phyloP scores from a whole-genome alignment of 2,113 vertebrate genomes.

The Pseudopipra pipra region DNA sequence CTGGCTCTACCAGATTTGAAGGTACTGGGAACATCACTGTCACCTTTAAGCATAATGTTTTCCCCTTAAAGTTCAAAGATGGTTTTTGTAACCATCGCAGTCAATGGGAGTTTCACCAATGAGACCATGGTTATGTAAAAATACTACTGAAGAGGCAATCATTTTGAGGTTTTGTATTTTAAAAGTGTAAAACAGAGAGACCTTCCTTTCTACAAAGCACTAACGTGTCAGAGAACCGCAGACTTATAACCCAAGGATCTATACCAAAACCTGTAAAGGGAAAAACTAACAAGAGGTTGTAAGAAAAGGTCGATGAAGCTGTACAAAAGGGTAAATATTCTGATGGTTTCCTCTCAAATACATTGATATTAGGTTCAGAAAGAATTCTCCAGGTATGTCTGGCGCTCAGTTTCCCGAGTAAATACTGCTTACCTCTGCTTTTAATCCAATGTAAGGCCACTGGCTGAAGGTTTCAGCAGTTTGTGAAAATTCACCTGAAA shows the following conservation, averaged over 20 bases:
- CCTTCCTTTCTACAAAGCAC: not conserved
- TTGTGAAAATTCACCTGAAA: constrained; percentile 33
- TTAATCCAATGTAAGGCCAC: not conserved
- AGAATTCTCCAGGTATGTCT: constrained; percentile 28
- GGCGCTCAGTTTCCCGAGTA: constrained; percentile 14
- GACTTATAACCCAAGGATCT: constrained; percentile 35
- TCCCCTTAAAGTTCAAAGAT: not conserved
- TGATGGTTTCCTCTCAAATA: constrained; percentile 36
- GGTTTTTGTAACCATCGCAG: not conserved
- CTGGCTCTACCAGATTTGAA: not conserved
- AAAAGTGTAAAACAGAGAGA: not conserved
- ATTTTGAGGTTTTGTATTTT: constrained; percentile 1
- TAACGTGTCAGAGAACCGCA: not conserved
- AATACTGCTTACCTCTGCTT: constrained; percentile 32
- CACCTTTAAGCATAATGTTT: not conserved
- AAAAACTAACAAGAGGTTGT: constrained; percentile 45
- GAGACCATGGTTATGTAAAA: not conserved
- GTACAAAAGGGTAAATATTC: constrained; percentile 56
- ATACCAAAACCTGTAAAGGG: constrained; percentile 39
- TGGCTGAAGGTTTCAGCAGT: not conserved
- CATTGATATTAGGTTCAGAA: constrained; percentile 42
- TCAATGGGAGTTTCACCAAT: not conserved
- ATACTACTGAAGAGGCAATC: not conserved
- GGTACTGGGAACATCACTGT: not conserved
- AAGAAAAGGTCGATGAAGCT: constrained; percentile 45